These are phyloP conservation scores for Capricornis sumatraensis DNA, from an alignment of 2,113 vertebrate species.

Conservation along the genomic window DNA sequence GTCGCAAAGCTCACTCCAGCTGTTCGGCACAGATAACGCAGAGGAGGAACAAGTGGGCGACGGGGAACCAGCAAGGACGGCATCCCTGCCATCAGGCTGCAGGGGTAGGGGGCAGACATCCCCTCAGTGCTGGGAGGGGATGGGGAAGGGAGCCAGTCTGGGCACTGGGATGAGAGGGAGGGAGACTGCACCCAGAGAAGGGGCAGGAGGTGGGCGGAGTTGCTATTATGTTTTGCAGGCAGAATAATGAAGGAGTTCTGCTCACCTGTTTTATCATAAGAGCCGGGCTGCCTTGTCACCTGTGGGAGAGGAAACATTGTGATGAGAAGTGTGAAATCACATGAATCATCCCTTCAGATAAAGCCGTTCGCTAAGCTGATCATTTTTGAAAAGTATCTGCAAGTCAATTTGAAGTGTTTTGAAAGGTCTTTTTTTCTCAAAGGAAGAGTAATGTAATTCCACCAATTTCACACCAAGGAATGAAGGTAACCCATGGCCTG, in stretches of 20 bases:
- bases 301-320: neutral
- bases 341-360: neutral
- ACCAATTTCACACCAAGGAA: neutral
- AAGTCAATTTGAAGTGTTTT: neutral
- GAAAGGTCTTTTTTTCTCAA: neutral
- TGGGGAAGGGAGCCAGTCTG: rapidly evolving
- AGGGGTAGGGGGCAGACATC: neutral
- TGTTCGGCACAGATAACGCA: neutral
- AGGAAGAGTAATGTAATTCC: neutral
- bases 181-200: no score
- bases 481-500: neutral
- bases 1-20: neutral
- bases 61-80: rapidly evolving
- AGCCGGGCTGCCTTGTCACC: neutral
- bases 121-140: neutral
- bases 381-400: neutral
- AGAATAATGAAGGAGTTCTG: neutral
- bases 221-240: neutral
- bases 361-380: neutral
- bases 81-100: neutral
- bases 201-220: rapidly evolving
- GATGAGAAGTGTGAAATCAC: neutral
- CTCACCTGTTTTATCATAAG: neutral
- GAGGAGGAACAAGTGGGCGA: neutral
- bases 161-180: no score